Evolutionary conservation across 2,113 vertebrate genomes (phyloP).

Genomic region (Syngnathoides biaculeatus): DNA sequence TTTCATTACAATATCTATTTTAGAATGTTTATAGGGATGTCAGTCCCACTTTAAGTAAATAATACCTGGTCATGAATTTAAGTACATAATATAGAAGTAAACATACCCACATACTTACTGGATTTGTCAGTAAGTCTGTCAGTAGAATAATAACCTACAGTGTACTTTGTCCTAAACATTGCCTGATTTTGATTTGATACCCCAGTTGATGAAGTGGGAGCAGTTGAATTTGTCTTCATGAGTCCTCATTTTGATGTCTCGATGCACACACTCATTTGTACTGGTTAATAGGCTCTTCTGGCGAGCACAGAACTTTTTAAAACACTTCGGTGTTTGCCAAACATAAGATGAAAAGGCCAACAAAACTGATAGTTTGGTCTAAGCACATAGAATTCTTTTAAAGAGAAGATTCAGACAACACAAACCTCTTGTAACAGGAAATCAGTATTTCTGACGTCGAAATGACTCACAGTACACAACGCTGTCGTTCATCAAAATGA

Average conservation of each 20-base stretch:
- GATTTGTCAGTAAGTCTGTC: too few relatives aligned
- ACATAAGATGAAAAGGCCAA: conserved; percentile 11
- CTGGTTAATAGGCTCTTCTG: not conserved
- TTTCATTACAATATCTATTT: too few relatives aligned
- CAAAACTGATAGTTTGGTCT: not conserved
- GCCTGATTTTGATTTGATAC: not conserved
- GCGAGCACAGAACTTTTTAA: not conserved
- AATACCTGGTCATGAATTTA: too few relatives aligned
- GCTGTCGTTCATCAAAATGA: conserved; percentile 5
- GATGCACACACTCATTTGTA: not conserved
- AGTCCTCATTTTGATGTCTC: too few relatives aligned
- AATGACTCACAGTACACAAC: not conserved
- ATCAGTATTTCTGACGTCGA: conserved; percentile 11
- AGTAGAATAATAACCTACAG: not conserved
- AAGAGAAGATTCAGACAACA: conserved; percentile 23
- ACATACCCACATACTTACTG: too few relatives aligned
- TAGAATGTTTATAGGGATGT: too few relatives aligned
- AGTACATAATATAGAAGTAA: too few relatives aligned
- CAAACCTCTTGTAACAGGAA: conserved; percentile 3
- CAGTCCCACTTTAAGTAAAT: too few relatives aligned
- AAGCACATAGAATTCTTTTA: not conserved
- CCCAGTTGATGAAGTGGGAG: not conserved
- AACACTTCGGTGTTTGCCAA: conserved; percentile 2
- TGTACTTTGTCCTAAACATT: not conserved
- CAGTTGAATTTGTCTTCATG: conserved; percentile 20